phyloP scores from a whole-genome alignment of 2,113 vertebrate genomes.

The Sinocyclocheilus anophthalmus region DNA sequence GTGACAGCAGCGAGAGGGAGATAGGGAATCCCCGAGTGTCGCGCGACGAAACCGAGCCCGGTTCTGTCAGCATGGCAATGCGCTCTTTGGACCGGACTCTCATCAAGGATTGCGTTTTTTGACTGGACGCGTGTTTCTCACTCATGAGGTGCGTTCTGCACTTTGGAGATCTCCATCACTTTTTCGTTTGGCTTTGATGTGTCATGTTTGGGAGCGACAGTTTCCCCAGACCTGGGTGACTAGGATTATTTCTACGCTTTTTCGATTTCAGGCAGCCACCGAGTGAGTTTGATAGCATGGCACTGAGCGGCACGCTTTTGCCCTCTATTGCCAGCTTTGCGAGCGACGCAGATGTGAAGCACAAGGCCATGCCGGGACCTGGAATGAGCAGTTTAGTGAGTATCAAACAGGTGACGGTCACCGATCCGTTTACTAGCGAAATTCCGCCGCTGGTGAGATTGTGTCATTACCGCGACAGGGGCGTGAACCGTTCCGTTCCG shows the following conservation, averaged over 20 bases:
- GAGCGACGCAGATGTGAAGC: slow-evolving; percentile 81
- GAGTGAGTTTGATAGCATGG: slow-evolving; percentile 89
- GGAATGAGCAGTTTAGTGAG: slow-evolving; percentile 84
- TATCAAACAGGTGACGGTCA: slow-evolving; percentile 49
- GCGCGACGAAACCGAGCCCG: slow-evolving; percentile 9
- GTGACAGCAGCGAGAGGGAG: slow-evolving; percentile 41
- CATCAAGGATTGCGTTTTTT: neutral
- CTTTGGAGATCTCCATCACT: neutral
- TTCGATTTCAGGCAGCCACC: slow-evolving; percentile 83
- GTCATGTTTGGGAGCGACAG: neutral
- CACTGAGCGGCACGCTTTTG: slow-evolving; percentile 89
- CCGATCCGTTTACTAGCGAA: neutral
- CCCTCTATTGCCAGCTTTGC: slow-evolving; percentile 92
- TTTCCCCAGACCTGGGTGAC: neutral
- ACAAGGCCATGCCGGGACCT: slow-evolving; percentile 78
- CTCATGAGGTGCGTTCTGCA: slow-evolving; percentile 51
- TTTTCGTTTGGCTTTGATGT: neutral
- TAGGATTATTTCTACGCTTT: neutral
- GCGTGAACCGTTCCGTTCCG: slow-evolving; percentile 51
- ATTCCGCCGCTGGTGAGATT: neutral
- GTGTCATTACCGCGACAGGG: slow-evolving; percentile 43
- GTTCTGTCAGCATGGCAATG: neutral
- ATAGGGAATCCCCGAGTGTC: slow-evolving; percentile 72
- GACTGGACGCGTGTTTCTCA: neutral
- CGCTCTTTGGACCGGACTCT: neutral